These are phyloP conservation scores for Scopus umbretta DNA, from an alignment of 2,113 vertebrate genomes.

Conservation along the genomic window DNA sequence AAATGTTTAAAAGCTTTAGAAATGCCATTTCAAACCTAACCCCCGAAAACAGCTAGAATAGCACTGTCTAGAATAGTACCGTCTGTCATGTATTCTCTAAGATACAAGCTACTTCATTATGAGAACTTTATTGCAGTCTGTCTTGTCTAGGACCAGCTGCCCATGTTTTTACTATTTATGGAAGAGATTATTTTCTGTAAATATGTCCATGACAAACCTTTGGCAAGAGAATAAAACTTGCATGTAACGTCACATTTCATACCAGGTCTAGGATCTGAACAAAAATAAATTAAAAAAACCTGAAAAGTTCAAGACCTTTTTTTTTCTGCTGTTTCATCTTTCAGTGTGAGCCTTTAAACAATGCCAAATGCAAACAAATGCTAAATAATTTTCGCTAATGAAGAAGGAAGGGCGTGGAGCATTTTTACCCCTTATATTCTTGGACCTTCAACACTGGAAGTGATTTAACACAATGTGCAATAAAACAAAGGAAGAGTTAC, in stretches of 20 bases:
- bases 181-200: constrained; percentile 61
- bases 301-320: neutral
- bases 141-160: neutral
- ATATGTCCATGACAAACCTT: constrained; percentile 20
- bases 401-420: constrained; percentile 7
- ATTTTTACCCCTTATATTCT: constrained; percentile 24
- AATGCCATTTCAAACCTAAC: neutral
- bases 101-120: neutral
- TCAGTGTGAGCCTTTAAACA: neutral
- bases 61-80: neutral
- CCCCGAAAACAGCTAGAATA: neutral
- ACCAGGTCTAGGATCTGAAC: constrained; percentile 22
- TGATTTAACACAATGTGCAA: constrained; percentile 26
- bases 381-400: constrained; percentile 21
- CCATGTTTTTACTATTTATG: constrained; percentile 53
- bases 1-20: neutral
- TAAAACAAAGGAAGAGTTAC: constrained; percentile 65
- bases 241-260: constrained; percentile 43
- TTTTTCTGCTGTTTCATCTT: neutral
- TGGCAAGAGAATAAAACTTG: constrained; percentile 49
- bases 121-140: neutral
- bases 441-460: constrained; percentile 25
- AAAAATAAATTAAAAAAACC: constrained; percentile 47
- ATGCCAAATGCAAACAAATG: constrained; percentile 49
- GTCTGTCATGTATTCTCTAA: neutral